Conservation (phyloP, 2,113 vertebrate species). For the Rhadina sibilatrix region DNA sequence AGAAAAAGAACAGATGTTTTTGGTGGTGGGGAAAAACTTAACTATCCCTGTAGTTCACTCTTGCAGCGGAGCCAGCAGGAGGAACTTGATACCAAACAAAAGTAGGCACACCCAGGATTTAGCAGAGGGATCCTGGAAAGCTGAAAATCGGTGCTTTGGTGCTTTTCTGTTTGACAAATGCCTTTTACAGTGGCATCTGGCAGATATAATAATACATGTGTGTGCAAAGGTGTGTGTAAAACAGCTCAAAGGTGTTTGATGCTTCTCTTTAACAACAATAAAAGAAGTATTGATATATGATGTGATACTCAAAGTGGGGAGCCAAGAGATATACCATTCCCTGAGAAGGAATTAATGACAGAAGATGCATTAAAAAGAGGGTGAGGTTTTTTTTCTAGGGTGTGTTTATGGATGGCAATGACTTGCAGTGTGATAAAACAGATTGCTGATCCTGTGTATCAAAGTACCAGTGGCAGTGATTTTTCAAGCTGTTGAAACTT, state of each 20-base stretch:
- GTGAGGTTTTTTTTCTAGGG: neutral
- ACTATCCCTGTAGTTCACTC: neutral
- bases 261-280: neutral
- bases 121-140: constrained; percentile 35
- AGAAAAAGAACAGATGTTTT: constrained; percentile 55
- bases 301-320: neutral
- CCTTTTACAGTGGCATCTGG: neutral
- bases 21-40: neutral
- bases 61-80: neutral
- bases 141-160: neutral
- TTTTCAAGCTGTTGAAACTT: constrained; percentile 40
- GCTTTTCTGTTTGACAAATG: neutral
- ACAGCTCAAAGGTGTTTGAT: neutral
- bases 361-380: neutral
- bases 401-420: neutral
- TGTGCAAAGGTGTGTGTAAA: neutral
- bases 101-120: constrained; percentile 46
- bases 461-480: neutral
- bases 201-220: neutral
- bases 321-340: neutral
- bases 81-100: constrained; percentile 52
- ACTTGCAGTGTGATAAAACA: neutral
- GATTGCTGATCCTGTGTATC: neutral
- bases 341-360: neutral
- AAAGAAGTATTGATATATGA: neutral